Evolutionary conservation across 2,797 vertebrate species (phyloP), one percentile per base, ranked within the genome.

Genomic region (Acanthis flammea): DNA sequence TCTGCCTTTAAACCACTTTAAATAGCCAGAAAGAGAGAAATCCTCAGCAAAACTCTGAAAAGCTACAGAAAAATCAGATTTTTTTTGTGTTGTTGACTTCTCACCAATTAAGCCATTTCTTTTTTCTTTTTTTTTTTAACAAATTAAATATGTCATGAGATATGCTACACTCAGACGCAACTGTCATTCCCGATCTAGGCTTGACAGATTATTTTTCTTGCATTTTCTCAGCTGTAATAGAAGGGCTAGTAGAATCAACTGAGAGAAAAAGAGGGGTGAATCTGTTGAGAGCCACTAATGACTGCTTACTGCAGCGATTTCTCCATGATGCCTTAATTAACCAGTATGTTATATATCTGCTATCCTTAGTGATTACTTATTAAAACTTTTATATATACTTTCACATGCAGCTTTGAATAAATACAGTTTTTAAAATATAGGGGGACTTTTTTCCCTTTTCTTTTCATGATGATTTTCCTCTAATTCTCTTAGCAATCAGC

Each of bases 281-380:
- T 95, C 73, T 89, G 53, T 84, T 88, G 89, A 91, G 54, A 24
- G 30, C 68, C 53, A 88, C 60, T 87, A 68, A 79, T 96, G 73
- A 91, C 48, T 91, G 80, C 48, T 97, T 97, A 86, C 84, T 77
- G 51, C 44, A 95, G 45, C 73, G 91, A 70, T 90, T 68, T 87
- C 94, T 94, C 22, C 60, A 89, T n/a, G 70, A 88, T 12, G 33
- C 30, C 76, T 97, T 97, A 95, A 97, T 97, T 97, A 97, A 97
- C 76, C 88, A 95, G 78, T 95, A 88, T 79, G 44, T 50, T 93
- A 47, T 60, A 57, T 90, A 84, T 70, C 39, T 54, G n/a, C 39
- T 71, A 62, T 92, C 83, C 92, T 95, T 89, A 78, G 88, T 83
- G 89, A 94, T 53, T 84, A 75, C n/a, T 93, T 97, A 92, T 92